Conservation (phyloP, 1,140 invertebrate species). For the Trichoplusia ni region DNA sequence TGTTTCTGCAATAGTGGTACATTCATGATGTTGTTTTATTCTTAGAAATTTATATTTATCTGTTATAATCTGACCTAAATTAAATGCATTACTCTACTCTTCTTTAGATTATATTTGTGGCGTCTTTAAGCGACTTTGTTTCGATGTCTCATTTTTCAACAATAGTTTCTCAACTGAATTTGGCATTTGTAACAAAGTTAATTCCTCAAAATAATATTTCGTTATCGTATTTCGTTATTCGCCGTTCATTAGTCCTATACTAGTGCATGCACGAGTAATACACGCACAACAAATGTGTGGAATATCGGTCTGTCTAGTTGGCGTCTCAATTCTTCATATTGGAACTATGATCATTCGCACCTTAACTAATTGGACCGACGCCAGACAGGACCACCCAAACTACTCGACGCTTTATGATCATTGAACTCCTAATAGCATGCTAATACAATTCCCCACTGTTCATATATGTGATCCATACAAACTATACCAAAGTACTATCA, state of each 20-base stretch:
- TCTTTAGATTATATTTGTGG: not conserved
- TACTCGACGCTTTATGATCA: constrained; percentile 45
- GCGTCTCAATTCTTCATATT: constrained; percentile 27
- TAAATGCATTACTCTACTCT: not conserved
- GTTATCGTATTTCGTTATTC: too few relatives aligned
- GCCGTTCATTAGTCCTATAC: too few relatives aligned
- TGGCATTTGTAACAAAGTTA: too few relatives aligned
- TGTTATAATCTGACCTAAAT: constrained; percentile 28
- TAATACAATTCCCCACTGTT: constrained; percentile 15
- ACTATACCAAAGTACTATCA: too few relatives aligned
- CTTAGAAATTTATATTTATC: constrained; percentile 14
- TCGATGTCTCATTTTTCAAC: too few relatives aligned
- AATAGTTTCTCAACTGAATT: too few relatives aligned
- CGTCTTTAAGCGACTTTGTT: not conserved
- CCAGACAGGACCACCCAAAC: constrained; percentile 48
- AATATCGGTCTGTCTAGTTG: constrained; percentile 15
- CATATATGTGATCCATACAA: constrained; percentile 2
- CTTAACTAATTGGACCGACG: constrained; percentile 47
- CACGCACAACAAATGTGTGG: too few relatives aligned
- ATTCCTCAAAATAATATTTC: too few relatives aligned
- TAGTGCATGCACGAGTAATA: too few relatives aligned
- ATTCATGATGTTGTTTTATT: constrained; percentile 23
- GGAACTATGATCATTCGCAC: constrained; percentile 40
- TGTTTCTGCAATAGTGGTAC: constrained; percentile 18
- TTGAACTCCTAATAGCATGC: constrained; percentile 34